Percentiles rank a stretch among this genome's conserved stretches.
These are phyloP conservation scores for Pelobates cultripes DNA, from an alignment of 2,797 vertebrate genomes.

Conservation along the genomic window DNA sequence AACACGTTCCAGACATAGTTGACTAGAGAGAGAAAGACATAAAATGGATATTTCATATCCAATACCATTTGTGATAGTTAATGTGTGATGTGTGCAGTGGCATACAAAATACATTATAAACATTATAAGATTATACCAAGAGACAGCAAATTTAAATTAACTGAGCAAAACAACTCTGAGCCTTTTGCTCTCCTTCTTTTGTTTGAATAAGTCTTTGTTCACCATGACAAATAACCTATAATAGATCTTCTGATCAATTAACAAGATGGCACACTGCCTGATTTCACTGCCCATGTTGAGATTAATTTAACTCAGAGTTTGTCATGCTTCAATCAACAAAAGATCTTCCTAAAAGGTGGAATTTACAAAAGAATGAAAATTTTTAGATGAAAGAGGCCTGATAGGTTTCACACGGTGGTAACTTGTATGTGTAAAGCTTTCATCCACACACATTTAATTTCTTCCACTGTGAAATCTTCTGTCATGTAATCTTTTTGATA, in stretches of 20 bases:
- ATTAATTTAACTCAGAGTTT: conserved; percentile 34
- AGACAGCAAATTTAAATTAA: neutral
- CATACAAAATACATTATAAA: neutral
- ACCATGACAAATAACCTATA: conserved; percentile 35
- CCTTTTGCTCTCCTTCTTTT: neutral
- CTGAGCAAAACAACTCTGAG: conserved; percentile 3
- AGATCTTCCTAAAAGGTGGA: conserved; percentile 21
- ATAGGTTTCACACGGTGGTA: conserved; percentile 39
- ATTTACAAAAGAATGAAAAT: conserved; percentile 6
- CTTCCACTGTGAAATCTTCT: conserved; percentile 36
- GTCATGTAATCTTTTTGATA: conserved; percentile 36
- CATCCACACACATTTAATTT: conserved; percentile 11
- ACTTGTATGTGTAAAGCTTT: conserved; percentile 30
- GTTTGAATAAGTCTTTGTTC: conserved; percentile 3
- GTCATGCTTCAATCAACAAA: conserved; percentile 43
- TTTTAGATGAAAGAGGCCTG: conserved; percentile 19
- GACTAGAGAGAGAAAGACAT: too few relatives aligned
- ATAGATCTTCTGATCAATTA: conserved; percentile 47
- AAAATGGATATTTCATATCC: too few relatives aligned
- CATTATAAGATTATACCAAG: neutral
- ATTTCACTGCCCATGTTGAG: conserved; percentile 39
- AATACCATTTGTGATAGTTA: too few relatives aligned
- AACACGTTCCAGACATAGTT: too few relatives aligned
- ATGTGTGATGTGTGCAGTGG: neutral
- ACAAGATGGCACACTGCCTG: conserved; percentile 23